phyloP scores from a whole-genome alignment of 2,113 vertebrate species.

The Tapirus terrestris region DNA sequence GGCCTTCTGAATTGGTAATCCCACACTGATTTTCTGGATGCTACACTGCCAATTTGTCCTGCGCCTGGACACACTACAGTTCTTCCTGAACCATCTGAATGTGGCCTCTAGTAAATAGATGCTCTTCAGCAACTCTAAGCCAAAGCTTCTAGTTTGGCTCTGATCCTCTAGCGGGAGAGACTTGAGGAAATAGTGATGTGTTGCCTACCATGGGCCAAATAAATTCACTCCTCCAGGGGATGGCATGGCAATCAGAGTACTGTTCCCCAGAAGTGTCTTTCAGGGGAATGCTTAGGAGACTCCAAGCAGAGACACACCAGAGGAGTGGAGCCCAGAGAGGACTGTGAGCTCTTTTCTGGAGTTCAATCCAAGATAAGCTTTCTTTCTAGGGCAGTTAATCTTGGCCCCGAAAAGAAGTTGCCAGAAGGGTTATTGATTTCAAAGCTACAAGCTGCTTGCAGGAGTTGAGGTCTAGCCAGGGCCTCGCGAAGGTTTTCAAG shows the following conservation, averaged over 20 bases:
- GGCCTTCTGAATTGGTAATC: background rate
- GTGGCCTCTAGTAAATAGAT: background rate
- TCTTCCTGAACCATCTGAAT: background rate
- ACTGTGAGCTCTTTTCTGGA: background rate
- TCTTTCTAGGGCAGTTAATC: slow-evolving; percentile 68
- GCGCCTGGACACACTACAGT: background rate
- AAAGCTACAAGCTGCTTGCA: slow-evolving; percentile 65
- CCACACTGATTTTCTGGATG: background rate
- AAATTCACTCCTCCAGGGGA: background rate
- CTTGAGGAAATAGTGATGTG: background rate
- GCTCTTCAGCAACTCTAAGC: background rate
- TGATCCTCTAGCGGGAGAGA: background rate
- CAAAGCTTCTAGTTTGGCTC: background rate
- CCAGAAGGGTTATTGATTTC: slow-evolving; percentile 75
- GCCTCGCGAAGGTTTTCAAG: slow-evolving; percentile 57
- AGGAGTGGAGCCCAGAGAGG: background rate
- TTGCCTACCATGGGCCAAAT: background rate
- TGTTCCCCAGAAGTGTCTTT: background rate
- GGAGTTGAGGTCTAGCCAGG: slow-evolving; percentile 61
- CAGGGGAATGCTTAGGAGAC: background rate
- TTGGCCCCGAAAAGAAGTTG: slow-evolving; percentile 65
- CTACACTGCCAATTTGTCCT: background rate
- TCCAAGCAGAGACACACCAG: background rate
- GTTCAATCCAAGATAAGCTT: slow-evolving; percentile 49
- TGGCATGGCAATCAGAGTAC: background rate